These are phyloP conservation scores for Diplodus puntazzo DNA, from an alignment of 2,797 vertebrate genomes.

Conservation along the genomic window DNA sequence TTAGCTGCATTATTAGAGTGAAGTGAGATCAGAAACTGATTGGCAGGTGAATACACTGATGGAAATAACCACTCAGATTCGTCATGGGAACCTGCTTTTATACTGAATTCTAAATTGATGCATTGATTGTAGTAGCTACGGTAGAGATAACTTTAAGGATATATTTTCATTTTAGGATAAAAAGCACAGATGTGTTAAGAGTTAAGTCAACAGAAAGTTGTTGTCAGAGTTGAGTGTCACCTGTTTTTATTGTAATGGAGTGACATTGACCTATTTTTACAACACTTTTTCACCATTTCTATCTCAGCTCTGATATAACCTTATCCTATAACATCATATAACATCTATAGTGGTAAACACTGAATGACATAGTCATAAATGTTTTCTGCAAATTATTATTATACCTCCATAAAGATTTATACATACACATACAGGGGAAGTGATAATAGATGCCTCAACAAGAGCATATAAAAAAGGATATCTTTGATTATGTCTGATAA, in stretches of 20 bases:
- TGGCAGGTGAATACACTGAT: not conserved
- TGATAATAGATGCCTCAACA: not conserved
- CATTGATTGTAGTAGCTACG: conserved; percentile 4
- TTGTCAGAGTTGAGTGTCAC: not conserved
- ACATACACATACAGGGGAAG: not conserved
- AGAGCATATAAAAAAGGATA: not conserved
- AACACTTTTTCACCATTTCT: not conserved
- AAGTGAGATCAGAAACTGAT: not conserved
- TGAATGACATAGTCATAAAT: not conserved
- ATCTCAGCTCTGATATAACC: not conserved
- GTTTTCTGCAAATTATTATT: not conserved
- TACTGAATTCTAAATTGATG: not conserved
- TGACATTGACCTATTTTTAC: not conserved
- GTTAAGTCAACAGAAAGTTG: no score
- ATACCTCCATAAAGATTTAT: not conserved
- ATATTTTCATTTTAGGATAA: not conserved
- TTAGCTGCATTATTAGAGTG: not conserved
- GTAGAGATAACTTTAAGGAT: not conserved
- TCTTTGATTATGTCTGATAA: not conserved
- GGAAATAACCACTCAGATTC: conserved; percentile 5
- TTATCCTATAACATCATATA: no score
- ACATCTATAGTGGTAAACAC: not conserved
- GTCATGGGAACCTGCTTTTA: not conserved
- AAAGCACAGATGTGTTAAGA: not conserved
- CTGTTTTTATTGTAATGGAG: not conserved